Evolutionary conservation across 37 sponge, comb jelly and placozoan genomes (phyloP), one percentile per base, ranked within the genome.

Genomic region (Petrosia ficiformis): DNA sequence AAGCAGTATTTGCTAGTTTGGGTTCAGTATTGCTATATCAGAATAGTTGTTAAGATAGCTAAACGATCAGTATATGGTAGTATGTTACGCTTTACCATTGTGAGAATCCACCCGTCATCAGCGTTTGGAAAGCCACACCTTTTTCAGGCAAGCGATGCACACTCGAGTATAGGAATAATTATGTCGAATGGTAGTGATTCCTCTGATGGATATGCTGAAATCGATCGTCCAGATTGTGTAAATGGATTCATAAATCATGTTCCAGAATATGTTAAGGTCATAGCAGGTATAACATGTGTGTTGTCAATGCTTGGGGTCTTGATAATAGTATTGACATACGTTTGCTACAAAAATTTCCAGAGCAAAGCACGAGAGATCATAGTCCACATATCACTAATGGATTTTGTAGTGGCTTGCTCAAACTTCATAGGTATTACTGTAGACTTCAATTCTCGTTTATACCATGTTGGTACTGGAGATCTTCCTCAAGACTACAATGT

Each of bases 381-480:
- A 22, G 31, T 86, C 16, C 86, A 86, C 70, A 61, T 86, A 25
- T 86, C 86, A 33, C 60, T 74, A 16, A 79, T 79, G 80, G 86
- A 86, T 61, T 37, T 79, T 14, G 38, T 37, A 14, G 67, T 58
- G 25, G 67, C 59, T 2, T 16, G 48, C 5, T 69, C 86, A 32
- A 86, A 86, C 74, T 48, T 86, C 35, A 59, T 79, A 30, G 86
- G 86, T 22, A 39, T 61, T n/a, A 58, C 66, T 14, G 59, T 79
- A 40, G 32, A 83, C 61, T 79, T 80, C 39, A 29, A 77, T 29
- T 10, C 22, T 21, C 70, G 6, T 39, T 21, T 68, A 8, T 61
- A 61, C n/a, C 63, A 11, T n/a, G 28, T 26, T 5, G 28, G n/a
- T 5, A 24, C 63, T n/a, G 25, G 14, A 26, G 63, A 26, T n/a